These are phyloP conservation scores for Sebastes melanostomus DNA, from an alignment of 2,797 vertebrate genomes.

Conservation along the genomic window DNA sequence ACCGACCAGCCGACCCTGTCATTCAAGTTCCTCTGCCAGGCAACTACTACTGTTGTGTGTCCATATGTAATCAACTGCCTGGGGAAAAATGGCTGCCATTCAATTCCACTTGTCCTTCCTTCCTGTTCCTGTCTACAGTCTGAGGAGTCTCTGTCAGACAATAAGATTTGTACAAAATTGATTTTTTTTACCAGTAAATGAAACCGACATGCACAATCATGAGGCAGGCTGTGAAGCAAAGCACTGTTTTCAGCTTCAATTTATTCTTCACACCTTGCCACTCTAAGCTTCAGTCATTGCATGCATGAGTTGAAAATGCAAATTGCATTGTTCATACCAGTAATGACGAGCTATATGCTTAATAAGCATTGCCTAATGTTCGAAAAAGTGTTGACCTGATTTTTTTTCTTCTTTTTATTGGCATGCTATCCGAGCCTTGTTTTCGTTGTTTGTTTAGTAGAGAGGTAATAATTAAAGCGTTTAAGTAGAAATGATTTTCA, in stretches of 20 bases:
- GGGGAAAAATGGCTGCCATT: constrained; percentile 30
- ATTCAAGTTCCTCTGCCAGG: constrained; percentile 30
- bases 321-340: constrained; percentile 73
- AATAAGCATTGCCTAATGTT: constrained; percentile 40
- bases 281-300: constrained; percentile 70
- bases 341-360: constrained; percentile 61
- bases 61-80: constrained; percentile 44
- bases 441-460: constrained; percentile 10
- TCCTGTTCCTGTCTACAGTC: not conserved
- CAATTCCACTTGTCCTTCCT: constrained; percentile 21
- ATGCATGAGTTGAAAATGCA: constrained; percentile 76
- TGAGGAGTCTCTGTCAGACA: constrained; percentile 1
- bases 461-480: not conserved
- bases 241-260: constrained; percentile 32
- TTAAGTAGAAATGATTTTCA: not conserved
- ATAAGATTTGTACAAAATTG: not conserved
- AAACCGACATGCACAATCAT: not conserved
- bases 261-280: constrained; percentile 53
- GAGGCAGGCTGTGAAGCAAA: constrained; percentile 33
- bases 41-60: not conserved
- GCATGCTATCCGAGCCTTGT: constrained; percentile 69
- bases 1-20: constrained; percentile 8
- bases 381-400: constrained; percentile 41
- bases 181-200: constrained; percentile 1
- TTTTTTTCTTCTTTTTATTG: constrained; percentile 6